Percentiles rank a stretch among this genome's conserved stretches.
These are phyloP conservation scores for Cataglyphis hispanica DNA, from an alignment of 1,140 invertebrate species.

Conservation along the genomic window DNA sequence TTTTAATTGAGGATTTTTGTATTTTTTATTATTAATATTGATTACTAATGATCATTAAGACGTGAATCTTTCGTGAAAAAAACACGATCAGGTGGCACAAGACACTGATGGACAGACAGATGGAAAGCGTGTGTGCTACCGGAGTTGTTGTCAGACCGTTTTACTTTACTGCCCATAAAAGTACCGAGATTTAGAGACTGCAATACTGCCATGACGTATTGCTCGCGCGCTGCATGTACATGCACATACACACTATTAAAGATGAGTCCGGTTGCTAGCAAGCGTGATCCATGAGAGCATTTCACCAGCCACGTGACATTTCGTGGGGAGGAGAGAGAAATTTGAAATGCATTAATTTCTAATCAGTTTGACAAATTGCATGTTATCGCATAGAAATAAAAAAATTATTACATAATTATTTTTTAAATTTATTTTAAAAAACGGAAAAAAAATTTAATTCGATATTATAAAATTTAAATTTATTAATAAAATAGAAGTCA, in stretches of 20 bases:
- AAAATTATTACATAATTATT: neutral
- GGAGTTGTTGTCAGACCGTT: constrained; percentile 84
- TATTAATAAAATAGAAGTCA: neutral
- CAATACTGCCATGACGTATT: constrained; percentile 84
- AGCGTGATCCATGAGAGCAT: constrained; percentile 59
- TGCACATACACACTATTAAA: constrained; percentile 24
- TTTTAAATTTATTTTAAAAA: neutral
- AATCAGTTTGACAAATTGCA: neutral
- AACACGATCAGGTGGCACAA: constrained; percentile 61
- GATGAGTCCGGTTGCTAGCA: constrained; percentile 21
- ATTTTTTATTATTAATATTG: constrained; percentile 7
- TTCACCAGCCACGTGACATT: constrained; percentile 53
- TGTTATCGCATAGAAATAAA: neutral
- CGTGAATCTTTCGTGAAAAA: constrained; percentile 31
- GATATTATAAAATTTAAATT: constrained; percentile 1
- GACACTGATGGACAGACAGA: constrained; percentile 70
- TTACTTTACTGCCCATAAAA: constrained; percentile 87
- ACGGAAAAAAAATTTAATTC: constrained; percentile 3
- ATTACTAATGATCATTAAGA: constrained; percentile 41
- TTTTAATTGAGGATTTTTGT: neutral
- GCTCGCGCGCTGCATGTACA: constrained; percentile 74
- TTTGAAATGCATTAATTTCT: neutral
- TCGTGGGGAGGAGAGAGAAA: constrained; percentile 35
- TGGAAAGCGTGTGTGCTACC: constrained; percentile 75
- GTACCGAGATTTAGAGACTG: constrained; percentile 86